Evolutionary conservation across 2,888 invertebrate species (phyloP), one percentile per base, ranked within the genome.

Genomic region (Ectemnius lituratus): DNA sequence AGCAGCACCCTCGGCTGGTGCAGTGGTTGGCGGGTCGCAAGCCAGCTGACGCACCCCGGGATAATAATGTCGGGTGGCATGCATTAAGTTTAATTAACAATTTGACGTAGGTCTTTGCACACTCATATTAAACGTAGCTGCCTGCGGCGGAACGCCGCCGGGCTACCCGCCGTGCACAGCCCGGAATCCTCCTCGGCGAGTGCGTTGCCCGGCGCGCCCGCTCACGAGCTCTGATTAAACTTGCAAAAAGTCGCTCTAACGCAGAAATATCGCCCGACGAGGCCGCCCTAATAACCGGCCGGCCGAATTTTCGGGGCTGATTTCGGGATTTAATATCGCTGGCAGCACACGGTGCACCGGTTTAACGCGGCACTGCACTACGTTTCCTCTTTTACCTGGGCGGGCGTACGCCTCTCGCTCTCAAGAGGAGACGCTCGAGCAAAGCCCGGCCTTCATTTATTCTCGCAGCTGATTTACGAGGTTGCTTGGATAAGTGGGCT

Each of bases 1-100:
- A 8, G 37, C 8, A 37, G 11, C 37, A 37, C 37, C 11, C 76
- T 79, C 60, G 62, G 75, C 67, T 58, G 67, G 60, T 66, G 58
- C 69, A 56, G 65, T 52, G 58, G 37, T 37, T 37, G 37, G 8
- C 67, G 67, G 67, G 67, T 70, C 79, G 74, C 67, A 77, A 73
- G 62, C 81, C 87, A 86, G 86, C 87, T 86, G 86, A 82, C 86
- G 84, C 83, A 73, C 52, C 69, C 67, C 49, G 68, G 72, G 75
- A 82, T 84, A 82, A 84, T 83, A 80, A 77, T 79, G 65, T 70
- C 76, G 64, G 72, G 78, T 65, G 73, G 77, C 77, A 73, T 80
- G 81, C 77, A 75, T 75, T 84, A 84, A 84, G 80, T 87, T 86
- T 86, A 86, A 86, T 87, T 85, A 87, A 87, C 84, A 85, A 84